Evolutionary conservation across 1,140 invertebrate genomes (phyloP), one percentile per base, ranked within the genome.

Genomic region (Drosophila truncata): DNA sequence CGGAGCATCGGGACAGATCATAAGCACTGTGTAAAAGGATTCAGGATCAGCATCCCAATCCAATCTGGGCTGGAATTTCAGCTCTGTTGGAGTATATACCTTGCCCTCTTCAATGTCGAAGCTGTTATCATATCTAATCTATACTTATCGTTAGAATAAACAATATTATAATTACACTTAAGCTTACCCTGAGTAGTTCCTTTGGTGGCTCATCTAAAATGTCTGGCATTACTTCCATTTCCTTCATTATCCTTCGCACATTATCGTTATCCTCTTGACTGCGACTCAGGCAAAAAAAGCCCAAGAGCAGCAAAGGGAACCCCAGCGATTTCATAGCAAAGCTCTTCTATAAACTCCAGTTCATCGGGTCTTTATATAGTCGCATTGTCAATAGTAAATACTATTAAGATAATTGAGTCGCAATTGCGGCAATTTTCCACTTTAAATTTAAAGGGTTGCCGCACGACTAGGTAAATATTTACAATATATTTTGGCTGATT

Each of bases 1-100:
- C 14, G 98, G 98, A 1, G 88, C 87, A 72, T 91, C 87, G 27
- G 87, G 87, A 46, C 83, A 76, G 95, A 87, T 46, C 87, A 97
- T 96, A 61, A 95, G 95, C 2, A 98, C 92, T 2, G 96, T 97
- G 85, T 98, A 98, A 74, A 94, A 95, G 6, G 93, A 80, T 39
- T 93, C 91, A 2, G 93, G 37, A 46, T 96, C 95, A 6, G 94
- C 95, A 25, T 93, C 91, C 94, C 95, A 97, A 27, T 94, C 93
- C 2, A 97, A 94, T 1, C 87, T 93, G 0, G 84, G 85, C 5
- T 80, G 64, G 10, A 90, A 74, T 9, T 88, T 85, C 0, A 88
- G 29, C 16, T 90, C 77, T 1, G n/a, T 85, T 5, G 84, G 84
- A 0, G 80, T 75, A 5, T 88, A 88, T 5, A 50, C n/a, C 27